Evolutionary conservation across 2,888 invertebrate genomes (phyloP), one percentile per base, ranked within the genome.

Genomic region (Drosophila aldrichi): DNA sequence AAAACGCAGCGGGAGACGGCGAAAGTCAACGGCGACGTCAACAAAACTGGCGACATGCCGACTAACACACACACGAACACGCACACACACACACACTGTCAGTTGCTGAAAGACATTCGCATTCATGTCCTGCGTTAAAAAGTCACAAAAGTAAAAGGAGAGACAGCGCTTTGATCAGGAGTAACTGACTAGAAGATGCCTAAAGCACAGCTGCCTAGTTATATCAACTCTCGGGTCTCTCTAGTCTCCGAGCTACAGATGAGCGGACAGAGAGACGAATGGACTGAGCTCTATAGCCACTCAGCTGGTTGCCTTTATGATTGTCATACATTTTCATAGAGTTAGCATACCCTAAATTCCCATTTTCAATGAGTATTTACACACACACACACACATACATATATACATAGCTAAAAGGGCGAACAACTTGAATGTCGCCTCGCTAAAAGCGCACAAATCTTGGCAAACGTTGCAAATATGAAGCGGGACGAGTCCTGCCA

Each of bases 361-460:
- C 3, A 18, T 3, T 10, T 29, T 3, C n/a, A 29, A 32, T 32
- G 12, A n/a, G 48, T 48, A 48, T 41, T 40, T 20, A 34, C 34
- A 54, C 32, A 57, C 20, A 65, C 7, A 32, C 12, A 65, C 12
- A 32, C 12, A 48, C 54, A 59, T 18, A 32, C 54, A 57, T 18
- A 18, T 12, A 32, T 56, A 59, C 32, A 29, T 32, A 18, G 56
- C 55, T 38, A 57, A 66, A 41, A n/a, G 52, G 22, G 38, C 25
- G 52, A 58, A 57, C 70, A 69, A 75, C 77, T 82, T 84, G 79
- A 74, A 74, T 84, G 84, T 76, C 65, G 60, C 69, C 72, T 60
- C 62, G 77, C 88, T 85, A 88, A 83, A 83, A 83, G 83, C 77
- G 88, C 83, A 88, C 85, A 88, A 84, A 79, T 88, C 83, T 85